Percentiles rank a stretch among this genome's conserved stretches.
These are phyloP conservation scores for Camelus dromedarius DNA, from an alignment of 2,113 vertebrate species.

Conservation along the genomic window DNA sequence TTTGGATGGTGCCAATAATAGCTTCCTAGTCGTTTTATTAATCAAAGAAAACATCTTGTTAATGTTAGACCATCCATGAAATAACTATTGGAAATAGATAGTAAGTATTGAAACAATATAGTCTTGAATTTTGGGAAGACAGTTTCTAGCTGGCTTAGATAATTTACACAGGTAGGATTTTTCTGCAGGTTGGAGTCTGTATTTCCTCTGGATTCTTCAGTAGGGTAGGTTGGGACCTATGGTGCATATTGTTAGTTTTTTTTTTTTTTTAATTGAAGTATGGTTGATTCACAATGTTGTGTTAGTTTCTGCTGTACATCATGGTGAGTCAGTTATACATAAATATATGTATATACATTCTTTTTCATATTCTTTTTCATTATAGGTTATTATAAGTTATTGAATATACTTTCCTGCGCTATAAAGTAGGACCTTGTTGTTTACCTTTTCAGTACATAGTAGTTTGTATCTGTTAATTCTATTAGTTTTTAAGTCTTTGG, in stretches of 20 bases:
- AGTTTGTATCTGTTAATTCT: no score
- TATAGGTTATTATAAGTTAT: no score
- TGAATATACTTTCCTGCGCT: no score
- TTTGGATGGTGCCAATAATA: slow-evolving; percentile 60
- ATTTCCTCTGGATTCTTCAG: background rate
- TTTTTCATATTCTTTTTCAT: no score
- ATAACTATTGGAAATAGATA: slow-evolving; percentile 46
- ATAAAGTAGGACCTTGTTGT: no score
- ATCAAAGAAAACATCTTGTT: slow-evolving; percentile 66
- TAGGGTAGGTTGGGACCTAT: background rate
- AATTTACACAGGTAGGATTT: background rate
- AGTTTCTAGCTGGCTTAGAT: background rate
- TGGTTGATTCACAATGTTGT: no score
- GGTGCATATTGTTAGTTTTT: background rate
- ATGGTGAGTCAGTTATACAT: no score
- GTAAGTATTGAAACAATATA: background rate
- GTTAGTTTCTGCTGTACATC: no score
- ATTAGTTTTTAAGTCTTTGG: background rate
- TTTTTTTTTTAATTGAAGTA: no score
- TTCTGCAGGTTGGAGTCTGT: background rate
- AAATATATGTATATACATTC: no score
- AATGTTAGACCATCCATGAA: slow-evolving; percentile 59
- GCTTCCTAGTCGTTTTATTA: slow-evolving; percentile 57
- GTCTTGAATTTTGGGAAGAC: background rate
- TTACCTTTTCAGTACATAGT: no score